Conservation (phyloP, 2,797 vertebrate species). For the Catamblyrhynchus diadema region DNA sequence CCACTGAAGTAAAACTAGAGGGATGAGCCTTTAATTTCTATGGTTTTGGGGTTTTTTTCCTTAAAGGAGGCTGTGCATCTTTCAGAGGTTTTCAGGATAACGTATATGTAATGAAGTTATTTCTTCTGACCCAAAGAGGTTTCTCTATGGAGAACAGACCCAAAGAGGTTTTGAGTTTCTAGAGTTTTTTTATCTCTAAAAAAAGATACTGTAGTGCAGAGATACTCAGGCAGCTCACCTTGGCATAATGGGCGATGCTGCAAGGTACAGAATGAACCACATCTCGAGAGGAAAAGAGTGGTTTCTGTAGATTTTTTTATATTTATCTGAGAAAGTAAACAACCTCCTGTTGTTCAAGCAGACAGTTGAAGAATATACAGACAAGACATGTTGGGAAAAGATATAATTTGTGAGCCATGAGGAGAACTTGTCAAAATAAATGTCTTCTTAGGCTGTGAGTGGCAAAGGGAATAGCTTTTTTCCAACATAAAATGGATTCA, state of each 20-base stretch:
- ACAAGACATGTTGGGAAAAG: neutral
- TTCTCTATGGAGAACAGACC: neutral
- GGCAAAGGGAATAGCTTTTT: neutral
- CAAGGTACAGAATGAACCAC: neutral
- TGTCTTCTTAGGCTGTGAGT: neutral
- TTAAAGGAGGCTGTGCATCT: neutral
- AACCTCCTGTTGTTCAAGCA: neutral
- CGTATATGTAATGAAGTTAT: neutral
- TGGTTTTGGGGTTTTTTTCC: neutral
- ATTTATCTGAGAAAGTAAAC: neutral
- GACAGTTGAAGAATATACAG: neutral
- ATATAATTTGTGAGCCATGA: neutral
- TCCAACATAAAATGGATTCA: neutral
- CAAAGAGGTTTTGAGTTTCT: neutral
- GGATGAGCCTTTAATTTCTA: neutral
- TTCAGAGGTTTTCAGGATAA: neutral
- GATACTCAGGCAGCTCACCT: neutral
- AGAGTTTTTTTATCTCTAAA: neutral
- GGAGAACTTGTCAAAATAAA: constrained; percentile 14
- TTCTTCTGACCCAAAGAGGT: neutral
- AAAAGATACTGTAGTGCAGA: neutral
- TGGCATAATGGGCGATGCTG: neutral
- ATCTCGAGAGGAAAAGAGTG: neutral
- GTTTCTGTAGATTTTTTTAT: neutral
- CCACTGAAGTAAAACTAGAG: neutral